Conservation (phyloP, 1,140 invertebrate genomes). For the Lordiphosa collinella region DNA sequence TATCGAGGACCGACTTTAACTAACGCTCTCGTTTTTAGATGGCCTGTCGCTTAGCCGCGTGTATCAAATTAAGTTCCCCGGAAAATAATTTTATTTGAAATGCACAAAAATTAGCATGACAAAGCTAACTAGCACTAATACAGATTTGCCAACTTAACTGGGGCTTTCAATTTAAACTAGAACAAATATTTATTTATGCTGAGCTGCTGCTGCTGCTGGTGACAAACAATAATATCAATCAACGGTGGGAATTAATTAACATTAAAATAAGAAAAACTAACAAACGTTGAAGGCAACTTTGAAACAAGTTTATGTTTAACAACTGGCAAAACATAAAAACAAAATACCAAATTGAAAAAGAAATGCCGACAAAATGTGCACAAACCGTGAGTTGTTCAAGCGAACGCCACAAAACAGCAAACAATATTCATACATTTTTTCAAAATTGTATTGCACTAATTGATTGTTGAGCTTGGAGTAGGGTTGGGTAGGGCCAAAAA, state of each 20-base stretch:
- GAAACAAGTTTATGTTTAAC: constrained; percentile 5
- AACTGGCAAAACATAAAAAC: constrained; percentile 3
- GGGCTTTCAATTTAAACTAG: constrained; percentile 1
- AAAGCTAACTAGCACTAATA: constrained; percentile 39
- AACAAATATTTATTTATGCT: neutral
- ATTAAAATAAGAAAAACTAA: constrained; percentile 9
- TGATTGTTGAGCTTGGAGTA: constrained; percentile 40
- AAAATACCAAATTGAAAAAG: constrained; percentile 25
- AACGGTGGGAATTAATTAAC: constrained; percentile 15
- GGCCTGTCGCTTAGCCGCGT: neutral
- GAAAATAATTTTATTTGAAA: constrained; percentile 26
- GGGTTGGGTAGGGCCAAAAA: constrained; percentile 1
- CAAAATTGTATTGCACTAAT: constrained; percentile 43
- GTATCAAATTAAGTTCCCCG: neutral
- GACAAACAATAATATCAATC: constrained; percentile 26
- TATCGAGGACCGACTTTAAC: no score
- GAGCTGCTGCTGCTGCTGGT: neutral
- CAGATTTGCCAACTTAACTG: no score
- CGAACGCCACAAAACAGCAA: neutral
- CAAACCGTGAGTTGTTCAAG: constrained; percentile 7
- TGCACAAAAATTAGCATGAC: constrained; percentile 43
- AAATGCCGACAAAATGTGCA: constrained; percentile 41
- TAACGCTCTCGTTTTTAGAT: no score
- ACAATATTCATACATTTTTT: constrained; percentile 3
- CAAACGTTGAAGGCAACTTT: constrained; percentile 4